A percentile compares a stretch with the other conserved stretches of the same genome.
These are phyloP conservation scores for Gandaritis pyraliata DNA, from an alignment of 2,888 invertebrate genomes.

Conservation along the genomic window DNA sequence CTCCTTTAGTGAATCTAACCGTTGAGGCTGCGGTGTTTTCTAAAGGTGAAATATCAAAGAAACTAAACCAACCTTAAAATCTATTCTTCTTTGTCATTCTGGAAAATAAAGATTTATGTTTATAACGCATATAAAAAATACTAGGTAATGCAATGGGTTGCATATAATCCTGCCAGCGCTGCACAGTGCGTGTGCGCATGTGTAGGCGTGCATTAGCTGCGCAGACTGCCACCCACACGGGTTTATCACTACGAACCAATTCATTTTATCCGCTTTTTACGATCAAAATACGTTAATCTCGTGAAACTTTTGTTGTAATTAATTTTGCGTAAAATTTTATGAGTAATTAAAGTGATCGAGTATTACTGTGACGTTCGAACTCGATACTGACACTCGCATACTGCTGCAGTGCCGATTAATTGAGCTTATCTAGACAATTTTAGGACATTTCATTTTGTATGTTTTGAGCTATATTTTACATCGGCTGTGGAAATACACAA, in stretches of 20 bases:
- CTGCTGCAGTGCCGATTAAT: not conserved
- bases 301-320: constrained; percentile 17
- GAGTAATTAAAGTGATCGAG: constrained; percentile 1
- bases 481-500: constrained; percentile 26
- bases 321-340: constrained; percentile 19
- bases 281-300: constrained; percentile 24
- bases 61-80: not conserved
- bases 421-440: not conserved
- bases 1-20: not conserved
- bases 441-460: not conserved
- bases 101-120: constrained; percentile 42
- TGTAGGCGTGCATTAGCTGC: constrained; percentile 48
- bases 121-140: constrained; percentile 45
- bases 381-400: not conserved
- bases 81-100: constrained; percentile 44
- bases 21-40: not conserved
- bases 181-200: constrained; percentile 42
- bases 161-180: constrained; percentile 60
- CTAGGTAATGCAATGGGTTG: constrained; percentile 53
- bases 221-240: constrained; percentile 50
- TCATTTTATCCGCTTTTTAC: constrained; percentile 37
- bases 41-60: not conserved
- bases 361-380: constrained; percentile 1
- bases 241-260: constrained; percentile 42
- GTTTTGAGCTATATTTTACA: not conserved